phyloP scores from a whole-genome alignment of 2,113 vertebrate species.

The Aegithalos caudatus region DNA sequence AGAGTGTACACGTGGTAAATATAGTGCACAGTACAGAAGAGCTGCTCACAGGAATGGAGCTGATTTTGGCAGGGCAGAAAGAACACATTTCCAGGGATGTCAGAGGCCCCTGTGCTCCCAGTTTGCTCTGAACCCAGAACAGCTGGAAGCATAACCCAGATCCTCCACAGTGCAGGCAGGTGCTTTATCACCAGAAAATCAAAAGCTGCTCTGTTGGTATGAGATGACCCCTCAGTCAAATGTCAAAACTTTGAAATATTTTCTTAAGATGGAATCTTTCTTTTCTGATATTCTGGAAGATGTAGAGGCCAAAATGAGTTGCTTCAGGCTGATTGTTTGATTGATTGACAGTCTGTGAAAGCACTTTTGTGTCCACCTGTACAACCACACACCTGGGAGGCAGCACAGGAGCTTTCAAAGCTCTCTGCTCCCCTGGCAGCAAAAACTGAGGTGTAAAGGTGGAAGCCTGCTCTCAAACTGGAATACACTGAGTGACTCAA shows the following conservation, averaged over 20 bases:
- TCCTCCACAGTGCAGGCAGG: rapidly evolving
- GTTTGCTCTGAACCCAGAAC: not conserved
- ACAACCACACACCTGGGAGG: not conserved
- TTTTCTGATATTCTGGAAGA: not conserved
- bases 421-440: not conserved
- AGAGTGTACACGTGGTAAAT: rapidly evolving
- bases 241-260: not conserved
- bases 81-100: not conserved
- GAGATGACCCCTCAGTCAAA: not conserved
- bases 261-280: not conserved
- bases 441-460: not conserved
- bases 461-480: not conserved
- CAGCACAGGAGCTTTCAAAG: not conserved
- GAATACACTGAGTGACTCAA: not conserved
- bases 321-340: not conserved
- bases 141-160: conserved; percentile 1
- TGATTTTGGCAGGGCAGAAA: not conserved
- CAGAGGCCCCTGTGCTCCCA: not conserved
- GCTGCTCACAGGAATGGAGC: not conserved
- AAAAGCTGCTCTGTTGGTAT: not conserved
- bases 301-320: not conserved
- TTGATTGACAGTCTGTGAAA: not conserved
- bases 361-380: not conserved
- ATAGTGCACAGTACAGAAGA: not conserved
- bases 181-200: not conserved